Conservation (phyloP, 2,888 invertebrate genomes). For the Biston stratarius region DNA sequence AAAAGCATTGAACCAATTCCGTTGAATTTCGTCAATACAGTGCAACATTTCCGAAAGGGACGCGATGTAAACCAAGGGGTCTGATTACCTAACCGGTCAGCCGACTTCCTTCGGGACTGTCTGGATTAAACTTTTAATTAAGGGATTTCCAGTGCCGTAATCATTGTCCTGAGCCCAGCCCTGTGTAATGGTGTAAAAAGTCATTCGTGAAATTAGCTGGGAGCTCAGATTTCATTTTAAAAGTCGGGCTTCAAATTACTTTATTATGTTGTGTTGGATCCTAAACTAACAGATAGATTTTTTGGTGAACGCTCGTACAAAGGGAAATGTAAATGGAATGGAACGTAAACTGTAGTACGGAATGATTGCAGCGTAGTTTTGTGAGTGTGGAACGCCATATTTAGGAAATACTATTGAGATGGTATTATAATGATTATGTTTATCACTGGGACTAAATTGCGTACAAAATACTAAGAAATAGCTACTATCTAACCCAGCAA, state of each 20-base stretch:
- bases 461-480: no score
- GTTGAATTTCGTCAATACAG: neutral
- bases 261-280: conserved; percentile 40
- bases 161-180: conserved; percentile 61
- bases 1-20: no score
- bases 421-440: no score
- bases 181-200: conserved; percentile 63
- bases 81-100: conserved; percentile 53
- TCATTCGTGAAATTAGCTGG: conserved; percentile 58
- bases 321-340: no score
- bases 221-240: conserved; percentile 46
- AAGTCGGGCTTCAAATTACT: conserved; percentile 38
- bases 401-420: no score
- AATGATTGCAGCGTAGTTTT: no score
- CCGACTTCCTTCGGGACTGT: conserved; percentile 62
- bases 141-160: conserved; percentile 71
- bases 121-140: conserved; percentile 77
- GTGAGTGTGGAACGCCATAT: no score
- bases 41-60: neutral
- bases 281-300: conserved; percentile 42
- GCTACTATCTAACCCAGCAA: no score
- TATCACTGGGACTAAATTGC: no score
- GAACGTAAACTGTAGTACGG: no score
- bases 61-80: conserved; percentile 38
- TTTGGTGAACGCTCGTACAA: conserved; percentile 7